Evolutionary conservation across 2,113 vertebrate species (phyloP).

Genomic region (Steatornis caripensis): DNA sequence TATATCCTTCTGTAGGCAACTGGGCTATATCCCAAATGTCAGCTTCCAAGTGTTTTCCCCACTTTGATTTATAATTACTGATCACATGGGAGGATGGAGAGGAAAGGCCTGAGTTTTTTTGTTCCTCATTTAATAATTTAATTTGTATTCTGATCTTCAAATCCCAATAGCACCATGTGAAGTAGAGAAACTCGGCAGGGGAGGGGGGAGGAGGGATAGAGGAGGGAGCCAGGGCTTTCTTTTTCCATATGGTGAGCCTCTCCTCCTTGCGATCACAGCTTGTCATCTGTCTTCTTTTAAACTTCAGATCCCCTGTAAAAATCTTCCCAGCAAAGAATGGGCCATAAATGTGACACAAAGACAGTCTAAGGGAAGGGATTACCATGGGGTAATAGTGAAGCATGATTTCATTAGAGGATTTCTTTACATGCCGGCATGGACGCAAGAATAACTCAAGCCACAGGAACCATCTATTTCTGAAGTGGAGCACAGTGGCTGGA

Average conservation of each 20-base stretch:
- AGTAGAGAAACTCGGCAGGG: slow-evolving; percentile 51
- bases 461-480: neutral
- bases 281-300: slow-evolving; percentile 69
- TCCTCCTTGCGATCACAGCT: slow-evolving; percentile 50
- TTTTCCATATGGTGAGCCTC: slow-evolving; percentile 64
- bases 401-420: neutral
- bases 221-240: slow-evolving; percentile 57
- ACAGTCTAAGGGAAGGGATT: slow-evolving; percentile 11
- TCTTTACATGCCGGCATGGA: neutral
- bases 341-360: slow-evolving; percentile 55
- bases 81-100: slow-evolving; percentile 28
- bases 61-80: slow-evolving; percentile 43
- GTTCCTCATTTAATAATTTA: slow-evolving; percentile 55
- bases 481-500: neutral
- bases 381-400: neutral
- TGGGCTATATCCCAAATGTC: neutral
- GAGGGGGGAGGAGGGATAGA: slow-evolving; percentile 49
- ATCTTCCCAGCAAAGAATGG: slow-evolving; percentile 60
- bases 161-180: slow-evolving; percentile 57
- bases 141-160: slow-evolving; percentile 64
- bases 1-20: neutral
- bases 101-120: neutral
- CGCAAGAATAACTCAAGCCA: neutral
- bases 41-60: slow-evolving; percentile 35
- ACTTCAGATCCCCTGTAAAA: slow-evolving; percentile 61